Base-by-base conservation (phyloP, 2,797 vertebrate genomes). In the Argya squamiceps region DNA sequence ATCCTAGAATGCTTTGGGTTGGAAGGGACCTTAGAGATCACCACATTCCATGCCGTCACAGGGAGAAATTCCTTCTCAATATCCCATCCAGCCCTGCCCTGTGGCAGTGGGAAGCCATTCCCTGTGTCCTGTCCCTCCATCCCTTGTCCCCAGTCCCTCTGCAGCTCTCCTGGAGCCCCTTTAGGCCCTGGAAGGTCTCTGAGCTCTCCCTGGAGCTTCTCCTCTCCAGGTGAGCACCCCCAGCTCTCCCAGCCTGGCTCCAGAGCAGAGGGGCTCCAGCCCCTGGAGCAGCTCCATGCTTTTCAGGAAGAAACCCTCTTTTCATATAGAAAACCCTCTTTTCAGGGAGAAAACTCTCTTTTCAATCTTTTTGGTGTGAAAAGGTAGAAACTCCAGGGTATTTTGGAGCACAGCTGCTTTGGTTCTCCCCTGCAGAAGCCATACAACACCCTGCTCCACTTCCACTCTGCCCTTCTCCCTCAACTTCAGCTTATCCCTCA, bases 41-140 rank as follows among this genome's bases (percentile, higher is more conserved):
- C 12, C 37, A 19, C 11, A 29, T 8, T 37, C 12, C 52, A 14
- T 2, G 37, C 8, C 4, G 12, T 1, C 43, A 6, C 15, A 49
- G 7, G 1, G 6, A 44, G 0, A 0, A 37, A 50, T 50, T 71
- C 7, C 19, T 17, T 0, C 59, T 39, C 32, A 50, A 4, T 5
- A 1, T 79, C 37, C 41, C 44, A n/a, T 6, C 37, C 1, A 4
- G 0, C 36, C 43, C 56, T 50, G 43, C 14, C 20, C 63, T 83
- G 14, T 70, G 86, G 19, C 36, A 56, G 0, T n/a, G 37, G 34
- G 32, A 20, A 69, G 8, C 71, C 79, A 58, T 76, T 83, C 14
- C n/a, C 41, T 5, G 1, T 12, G 5, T 69, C 19, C 70, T 69
- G 47, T 37, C 63, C 22, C 32, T 63, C 49, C 70, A 44, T 1